These are phyloP conservation scores for Notiomystis cincta DNA, from an alignment of 2,113 vertebrate genomes.

Conservation along the genomic window DNA sequence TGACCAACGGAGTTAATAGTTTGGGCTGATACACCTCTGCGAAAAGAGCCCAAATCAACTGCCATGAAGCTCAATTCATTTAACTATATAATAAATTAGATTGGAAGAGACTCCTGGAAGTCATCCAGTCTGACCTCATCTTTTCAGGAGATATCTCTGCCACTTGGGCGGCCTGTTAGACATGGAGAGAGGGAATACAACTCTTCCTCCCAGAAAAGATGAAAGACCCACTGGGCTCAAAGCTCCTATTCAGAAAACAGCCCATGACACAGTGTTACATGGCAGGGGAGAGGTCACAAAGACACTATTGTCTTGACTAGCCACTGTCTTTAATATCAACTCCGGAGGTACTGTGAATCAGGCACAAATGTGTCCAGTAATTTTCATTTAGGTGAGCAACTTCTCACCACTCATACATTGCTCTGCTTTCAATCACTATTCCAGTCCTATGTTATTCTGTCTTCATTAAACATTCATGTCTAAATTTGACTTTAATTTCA, in stretches of 20 bases:
- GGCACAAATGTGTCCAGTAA: neutral
- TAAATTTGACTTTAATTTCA: neutral
- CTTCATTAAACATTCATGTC: neutral
- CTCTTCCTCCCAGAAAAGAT: neutral
- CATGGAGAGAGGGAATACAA: neutral
- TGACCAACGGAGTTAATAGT: fast-evolving
- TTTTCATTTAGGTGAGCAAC: neutral
- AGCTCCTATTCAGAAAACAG: neutral
- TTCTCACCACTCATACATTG: neutral
- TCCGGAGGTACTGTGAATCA: neutral
- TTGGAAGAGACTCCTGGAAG: neutral
- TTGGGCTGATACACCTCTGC: neutral
- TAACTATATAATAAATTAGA: neutral
- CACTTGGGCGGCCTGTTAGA: neutral
- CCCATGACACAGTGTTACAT: neutral
- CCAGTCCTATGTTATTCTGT: neutral
- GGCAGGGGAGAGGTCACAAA: neutral
- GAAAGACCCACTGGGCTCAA: neutral
- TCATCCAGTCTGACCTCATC: neutral
- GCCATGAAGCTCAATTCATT: neutral
- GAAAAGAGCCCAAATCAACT: neutral
- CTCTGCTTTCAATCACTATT: neutral
- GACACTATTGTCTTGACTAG: neutral
- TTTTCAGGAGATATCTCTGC: neutral
- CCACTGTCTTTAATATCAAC: neutral